Evolutionary conservation across 2,888 invertebrate species (phyloP), one percentile per base, ranked within the genome.

Genomic region (Melipona bicolor): DNA sequence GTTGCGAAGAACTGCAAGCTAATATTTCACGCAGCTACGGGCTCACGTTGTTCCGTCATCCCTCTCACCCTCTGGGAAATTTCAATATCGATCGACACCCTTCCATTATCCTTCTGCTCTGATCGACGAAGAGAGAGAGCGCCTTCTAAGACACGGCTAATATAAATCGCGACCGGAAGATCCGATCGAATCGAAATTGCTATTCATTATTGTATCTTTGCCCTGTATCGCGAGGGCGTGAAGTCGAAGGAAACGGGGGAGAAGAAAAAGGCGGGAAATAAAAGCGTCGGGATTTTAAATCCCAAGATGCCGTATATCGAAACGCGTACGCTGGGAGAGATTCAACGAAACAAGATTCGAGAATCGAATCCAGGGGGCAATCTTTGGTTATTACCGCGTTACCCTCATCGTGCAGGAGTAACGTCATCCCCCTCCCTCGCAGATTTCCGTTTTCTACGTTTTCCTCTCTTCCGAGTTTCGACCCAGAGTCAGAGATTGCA

Each of bases 361-460:
- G 52, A 50, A 32, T 27, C 56, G 21, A 27, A 32, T 4, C 32
- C 32, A 32, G 4, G 32, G 32, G 17, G 43, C 52, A 36, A 79
- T 81, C 67, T 79, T 79, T 61, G 68, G 52, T 81, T 79, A 79
- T 72, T 72, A 81, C 79, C 36, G 62, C 70, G 78, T 79, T 71
- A 62, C 61, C 67, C 32, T 65, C 67, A 27, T 68, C 67, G 62
- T 27, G 27, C 1, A 79, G 68, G 67, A 79, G 72, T 79, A 79
- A 67, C 68, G 70, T 59, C 43, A 43, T 43, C 43, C 43, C 11
- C 0, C 9, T 43, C 1, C 43, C 43, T 21, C 43, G 32, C 15
- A 21, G 5, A 56, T 56, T 65, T 75, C 54, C 50, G 21, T 17
- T 68, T 67, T 15, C 24, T 17, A 15, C 67, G n/a, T n/a, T 70